Evolutionary conservation across 2,797 vertebrate species (phyloP), one percentile per base, ranked within the genome.

Genomic region (Hipposideros larvatus): DNA sequence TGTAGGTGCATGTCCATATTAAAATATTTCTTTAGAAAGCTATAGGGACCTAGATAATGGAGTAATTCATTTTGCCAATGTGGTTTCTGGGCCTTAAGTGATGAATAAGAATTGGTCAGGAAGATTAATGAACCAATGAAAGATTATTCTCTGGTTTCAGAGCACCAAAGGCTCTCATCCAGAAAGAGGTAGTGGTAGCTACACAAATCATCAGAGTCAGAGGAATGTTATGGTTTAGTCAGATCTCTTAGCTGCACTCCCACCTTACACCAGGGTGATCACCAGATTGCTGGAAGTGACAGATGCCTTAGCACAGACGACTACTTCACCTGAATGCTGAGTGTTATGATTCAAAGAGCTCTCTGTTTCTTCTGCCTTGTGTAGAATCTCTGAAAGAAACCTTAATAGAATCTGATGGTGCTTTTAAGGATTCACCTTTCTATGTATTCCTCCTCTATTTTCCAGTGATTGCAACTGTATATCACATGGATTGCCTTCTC

Each of bases 11-110:
- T 53, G 46, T 28, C 28, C 34, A 41, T 48, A 31, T 53, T 46
- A 83, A 21, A 90, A 90, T 87, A 66, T 14, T 55, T 48, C 28
- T 77, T 78, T 84, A 46, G 68, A 89, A 92, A 90, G 24, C 68
- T 82, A 24, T 59, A 82, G 55, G 15, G 82, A 75, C n/a, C 53
- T 87, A 80, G 43, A 24, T 94, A 85, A 73, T 80, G 68, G 73
- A 63, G 61, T 82, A 51, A 75, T 82, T 89, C 59, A 94, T 80
- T 77, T 71, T 94, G 41, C 46, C 66, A 82, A 0, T 59, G 46
- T 82, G 74, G 11, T 65, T 90, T 86, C 61, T 82, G 53, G 78
- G 37, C 34, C n/a, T 77, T 82, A 94, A 80, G 82, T 90, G 68
- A 90, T 59, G 34, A 79, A 74, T 91, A 71, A 53, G 24, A 75